Evolutionary conservation across 2,797 vertebrate species (phyloP), one percentile per base, ranked within the genome.

Genomic region (Melanogrammus aeglefinus): DNA sequence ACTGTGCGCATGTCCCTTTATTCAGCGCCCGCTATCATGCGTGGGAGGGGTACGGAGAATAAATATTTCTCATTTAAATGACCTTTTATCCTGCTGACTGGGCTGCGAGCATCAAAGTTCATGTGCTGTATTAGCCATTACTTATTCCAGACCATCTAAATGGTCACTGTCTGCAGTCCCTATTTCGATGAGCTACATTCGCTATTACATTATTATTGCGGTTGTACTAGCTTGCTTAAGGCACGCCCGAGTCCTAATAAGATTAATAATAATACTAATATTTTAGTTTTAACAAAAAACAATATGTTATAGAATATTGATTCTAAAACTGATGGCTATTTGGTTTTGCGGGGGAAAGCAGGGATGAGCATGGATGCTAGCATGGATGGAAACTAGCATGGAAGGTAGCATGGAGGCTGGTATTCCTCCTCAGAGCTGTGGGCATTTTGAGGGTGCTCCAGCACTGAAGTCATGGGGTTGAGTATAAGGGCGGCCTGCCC

Each of bases 31-130:
- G 89, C 92, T 92, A 92, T 93, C 91, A 90, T 89, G 84, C 38
- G 38, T 39, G 38, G 88, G 79, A 84, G 88, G 86, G 78, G 91
- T 91, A 90, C 88, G 90, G 89, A 91, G 91, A 90, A 88, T 90
- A 93, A 92, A 94, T 93, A 94, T 93, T 94, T 92, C 91, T 93
- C 91, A 92, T 93, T 93, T 93, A 92, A 94, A 93, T 94, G 89
- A 92, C 90, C 92, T 93, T 93, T 93, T 92, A 92, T 91, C 91
- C 88, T 86, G 88, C 91, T 92, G 92, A 93, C 92, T 91, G 90
- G 92, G 89, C 91, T 91, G 85, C 91, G 91, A 88, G 88, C 91
- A 90, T 88, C 83, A 87, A 94, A 92, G 93, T 89, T 90, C 87
- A 91, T 87, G 89, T 91, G 89, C 86, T 86, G 91, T 88, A 91